Evolutionary conservation across 2,113 vertebrate species (phyloP), one percentile per base, ranked within the genome.

Genomic region (Leuciscus idus): DNA sequence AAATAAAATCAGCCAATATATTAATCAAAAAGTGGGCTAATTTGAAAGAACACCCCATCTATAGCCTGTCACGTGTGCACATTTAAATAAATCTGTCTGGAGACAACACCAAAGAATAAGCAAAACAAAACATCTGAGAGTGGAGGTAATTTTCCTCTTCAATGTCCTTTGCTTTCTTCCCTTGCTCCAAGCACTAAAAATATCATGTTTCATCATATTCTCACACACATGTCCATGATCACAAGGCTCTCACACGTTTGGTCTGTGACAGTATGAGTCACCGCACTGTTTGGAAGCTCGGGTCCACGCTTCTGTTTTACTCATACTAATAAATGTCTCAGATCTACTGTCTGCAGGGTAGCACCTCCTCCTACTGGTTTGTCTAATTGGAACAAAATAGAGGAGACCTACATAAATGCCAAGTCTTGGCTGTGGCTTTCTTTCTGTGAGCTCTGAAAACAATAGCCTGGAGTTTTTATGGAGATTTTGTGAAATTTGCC

Each of bases 351-450:
- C 85, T 82, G 52, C 66, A 62, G 57, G 85, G 79, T 87, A 62
- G 39, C 73, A 87, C 72, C 61, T 83, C 80, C 85, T 83, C 80
- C 70, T 43, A 82, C 70, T 86, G 78, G n/a, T 48, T 61, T 55
- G 78, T 62, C 85, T 87, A 87, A 87, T 77, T 83, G 80, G 72
- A 77, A 87, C 57, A 87, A 87, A 77, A 83, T 50, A 86, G 57
- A 86, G 74, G 26, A 59, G 43, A 66, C 78, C 79, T 81, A 83
- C 39, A 76, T 82, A 61, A 66, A 55, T 76, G 59, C 59, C 39
- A 87, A 74, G 79, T 23, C 55, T 55, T 30, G 28, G 57, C 43
- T 81, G 68, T 50, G 39, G 26, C 43, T 68, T 83, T 30, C 17
- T 73, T 59, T 84, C 68, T 10, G 12, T 39, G 26, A 26, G 59